Evolutionary conservation across 2,797 vertebrate genomes (phyloP).

Genomic region (Novumbra hubbsi): DNA sequence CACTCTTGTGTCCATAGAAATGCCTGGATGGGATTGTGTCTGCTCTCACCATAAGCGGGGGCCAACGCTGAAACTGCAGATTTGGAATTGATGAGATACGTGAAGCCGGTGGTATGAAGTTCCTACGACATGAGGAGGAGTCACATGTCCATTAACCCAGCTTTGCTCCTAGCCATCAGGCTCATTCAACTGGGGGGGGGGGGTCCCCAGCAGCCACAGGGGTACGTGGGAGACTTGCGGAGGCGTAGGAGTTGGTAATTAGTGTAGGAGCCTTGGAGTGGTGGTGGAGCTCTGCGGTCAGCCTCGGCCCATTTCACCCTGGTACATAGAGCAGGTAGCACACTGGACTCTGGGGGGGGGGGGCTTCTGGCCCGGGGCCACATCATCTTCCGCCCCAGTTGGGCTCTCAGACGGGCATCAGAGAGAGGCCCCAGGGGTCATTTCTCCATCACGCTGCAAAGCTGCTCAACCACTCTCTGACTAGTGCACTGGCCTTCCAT

Average conservation of each 20-base stretch:
- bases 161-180: conserved; percentile 34
- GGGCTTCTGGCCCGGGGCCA: conserved; percentile 57
- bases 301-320: conserved; percentile 55
- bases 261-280: conserved; percentile 55
- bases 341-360: conserved; percentile 41
- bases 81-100: conserved; percentile 58
- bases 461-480: conserved; percentile 72
- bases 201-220: conserved; percentile 48
- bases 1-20: conserved; percentile 53
- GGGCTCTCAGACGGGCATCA: conserved; percentile 59
- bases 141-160: conserved; percentile 58
- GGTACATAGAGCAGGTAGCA: conserved; percentile 63
- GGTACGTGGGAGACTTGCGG: conserved; percentile 45
- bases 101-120: conserved; percentile 50
- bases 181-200: conserved; percentile 25
- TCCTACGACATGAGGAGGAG: conserved; percentile 36
- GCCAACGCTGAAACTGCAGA: conserved; percentile 59
- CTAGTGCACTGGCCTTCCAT: conserved; percentile 76
- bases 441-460: conserved; percentile 67
- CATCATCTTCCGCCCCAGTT: conserved; percentile 67
- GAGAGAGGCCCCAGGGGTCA: conserved; percentile 65
- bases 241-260: conserved; percentile 63
- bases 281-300: conserved; percentile 31
- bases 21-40: conserved; percentile 49
- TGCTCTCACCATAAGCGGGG: conserved; percentile 48